Conservation (phyloP, 1,140 invertebrate genomes). For the Aplysia californica region DNA sequence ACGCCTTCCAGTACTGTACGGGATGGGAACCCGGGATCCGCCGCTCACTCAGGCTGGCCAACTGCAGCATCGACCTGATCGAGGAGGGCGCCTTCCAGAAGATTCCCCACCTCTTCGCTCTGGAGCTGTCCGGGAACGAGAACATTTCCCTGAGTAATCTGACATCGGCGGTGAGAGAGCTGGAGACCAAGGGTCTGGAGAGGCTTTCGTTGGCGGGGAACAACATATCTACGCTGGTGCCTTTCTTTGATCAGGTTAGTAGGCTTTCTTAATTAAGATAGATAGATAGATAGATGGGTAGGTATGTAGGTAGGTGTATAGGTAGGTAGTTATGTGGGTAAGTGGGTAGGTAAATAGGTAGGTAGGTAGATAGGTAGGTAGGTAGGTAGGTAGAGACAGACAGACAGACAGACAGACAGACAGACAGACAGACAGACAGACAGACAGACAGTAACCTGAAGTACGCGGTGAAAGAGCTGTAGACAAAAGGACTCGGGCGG, state of each 20-base stretch:
- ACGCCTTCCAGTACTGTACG: constrained; percentile 45
- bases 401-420: too few relatives aligned
- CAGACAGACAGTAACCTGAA: too few relatives aligned
- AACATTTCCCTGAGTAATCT: constrained; percentile 36
- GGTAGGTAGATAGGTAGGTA: too few relatives aligned
- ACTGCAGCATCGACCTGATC: constrained; percentile 50
- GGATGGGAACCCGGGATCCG: constrained; percentile 41
- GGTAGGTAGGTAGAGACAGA: too few relatives aligned
- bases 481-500: too few relatives aligned
- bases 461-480: too few relatives aligned
- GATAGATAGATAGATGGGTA: too few relatives aligned
- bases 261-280: too few relatives aligned
- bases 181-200: constrained; percentile 33
- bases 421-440: too few relatives aligned
- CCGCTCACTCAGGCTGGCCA: constrained; percentile 44
- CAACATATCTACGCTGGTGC: constrained; percentile 1
- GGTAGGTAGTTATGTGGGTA: too few relatives aligned
- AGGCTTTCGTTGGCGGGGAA: constrained; percentile 36
- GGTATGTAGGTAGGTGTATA: too few relatives aligned
- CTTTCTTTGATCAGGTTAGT: constrained; percentile 33
- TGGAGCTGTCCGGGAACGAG: constrained; percentile 49
- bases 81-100: constrained; percentile 34
- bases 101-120: constrained; percentile 35
- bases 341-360: too few relatives aligned
- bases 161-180: constrained; percentile 33